A percentile compares a stretch with the other conserved stretches of the same genome.
These are phyloP conservation scores for Quadriops clusia DNA, from an alignment of 2,888 invertebrate genomes.

Conservation along the genomic window DNA sequence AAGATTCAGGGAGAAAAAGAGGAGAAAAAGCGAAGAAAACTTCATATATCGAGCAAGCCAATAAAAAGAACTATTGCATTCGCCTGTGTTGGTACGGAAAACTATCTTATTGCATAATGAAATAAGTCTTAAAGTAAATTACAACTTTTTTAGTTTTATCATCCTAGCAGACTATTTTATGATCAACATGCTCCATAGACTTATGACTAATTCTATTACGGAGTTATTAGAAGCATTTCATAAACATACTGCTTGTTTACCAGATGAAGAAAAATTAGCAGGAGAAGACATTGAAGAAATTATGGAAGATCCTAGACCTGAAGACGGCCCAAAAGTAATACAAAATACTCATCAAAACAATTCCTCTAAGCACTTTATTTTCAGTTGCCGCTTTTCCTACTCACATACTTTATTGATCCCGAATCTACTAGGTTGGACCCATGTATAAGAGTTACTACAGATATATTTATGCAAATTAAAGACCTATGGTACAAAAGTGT, in stretches of 20 bases:
- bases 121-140: slow-evolving; percentile 1
- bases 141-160: slow-evolving; percentile 46
- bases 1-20: slow-evolving; percentile 15
- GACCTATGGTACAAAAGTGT: slow-evolving; percentile 56
- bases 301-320: slow-evolving; percentile 39
- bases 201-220: slow-evolving; percentile 50
- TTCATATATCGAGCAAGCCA: slow-evolving; percentile 79
- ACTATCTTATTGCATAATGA: no score
- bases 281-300: slow-evolving; percentile 37
- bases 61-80: slow-evolving; percentile 69
- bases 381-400: slow-evolving; percentile 50
- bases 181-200: slow-evolving; percentile 52
- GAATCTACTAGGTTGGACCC: slow-evolving; percentile 44
- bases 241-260: slow-evolving; percentile 43
- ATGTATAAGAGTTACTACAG: slow-evolving; percentile 44
- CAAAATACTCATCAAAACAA: slow-evolving; percentile 27
- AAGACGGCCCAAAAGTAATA: slow-evolving; percentile 32
- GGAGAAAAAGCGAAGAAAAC: slow-evolving; percentile 55
- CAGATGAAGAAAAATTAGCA: slow-evolving; percentile 34
- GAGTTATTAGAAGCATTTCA: slow-evolving; percentile 46
- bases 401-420: slow-evolving; percentile 40
- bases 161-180: slow-evolving; percentile 61
- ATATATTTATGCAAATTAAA: slow-evolving; percentile 49
- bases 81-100: slow-evolving; percentile 57
- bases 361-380: slow-evolving; percentile 23